Evolutionary conservation across 2,888 invertebrate genomes (phyloP).

Genomic region (Loripinus fragilis): DNA sequence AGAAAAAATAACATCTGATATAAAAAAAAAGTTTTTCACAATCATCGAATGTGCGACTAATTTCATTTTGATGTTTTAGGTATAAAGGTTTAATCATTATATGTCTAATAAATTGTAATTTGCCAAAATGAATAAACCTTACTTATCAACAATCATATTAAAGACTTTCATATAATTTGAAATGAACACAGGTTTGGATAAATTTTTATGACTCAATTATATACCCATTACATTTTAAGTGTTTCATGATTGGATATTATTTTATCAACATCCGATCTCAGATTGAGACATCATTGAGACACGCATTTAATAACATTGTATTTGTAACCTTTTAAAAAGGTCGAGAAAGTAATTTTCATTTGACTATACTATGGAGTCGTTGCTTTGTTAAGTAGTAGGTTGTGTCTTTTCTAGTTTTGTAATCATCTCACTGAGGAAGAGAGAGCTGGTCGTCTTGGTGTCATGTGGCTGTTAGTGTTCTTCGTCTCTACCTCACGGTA

Average conservation of each 20-base stretch:
- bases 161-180: background rate
- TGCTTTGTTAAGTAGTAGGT: no score
- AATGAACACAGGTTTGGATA: slow-evolving; percentile 12
- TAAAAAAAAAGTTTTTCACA: slow-evolving; percentile 13
- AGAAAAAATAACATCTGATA: background rate
- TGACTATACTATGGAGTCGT: no score
- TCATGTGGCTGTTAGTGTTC: no score
- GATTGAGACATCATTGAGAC: slow-evolving; percentile 49
- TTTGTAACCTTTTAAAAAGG: no score
- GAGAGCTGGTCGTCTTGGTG: no score
- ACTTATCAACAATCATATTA: slow-evolving; percentile 19
- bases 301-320: slow-evolving; percentile 24
- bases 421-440: no score
- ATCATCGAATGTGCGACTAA: slow-evolving; percentile 8
- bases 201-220: slow-evolving; percentile 57
- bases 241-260: slow-evolving; percentile 40
- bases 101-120: slow-evolving; percentile 57
- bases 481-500: no score
- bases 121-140: slow-evolving; percentile 31
- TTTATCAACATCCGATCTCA: slow-evolving; percentile 41
- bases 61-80: slow-evolving; percentile 6
- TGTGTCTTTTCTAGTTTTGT: no score
- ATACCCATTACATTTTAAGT: slow-evolving; percentile 39
- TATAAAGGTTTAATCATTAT: slow-evolving; percentile 41
- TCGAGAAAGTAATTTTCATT: no score